phyloP scores from a whole-genome alignment of 1,140 invertebrate species.

The Drosophila micromelanica region DNA sequence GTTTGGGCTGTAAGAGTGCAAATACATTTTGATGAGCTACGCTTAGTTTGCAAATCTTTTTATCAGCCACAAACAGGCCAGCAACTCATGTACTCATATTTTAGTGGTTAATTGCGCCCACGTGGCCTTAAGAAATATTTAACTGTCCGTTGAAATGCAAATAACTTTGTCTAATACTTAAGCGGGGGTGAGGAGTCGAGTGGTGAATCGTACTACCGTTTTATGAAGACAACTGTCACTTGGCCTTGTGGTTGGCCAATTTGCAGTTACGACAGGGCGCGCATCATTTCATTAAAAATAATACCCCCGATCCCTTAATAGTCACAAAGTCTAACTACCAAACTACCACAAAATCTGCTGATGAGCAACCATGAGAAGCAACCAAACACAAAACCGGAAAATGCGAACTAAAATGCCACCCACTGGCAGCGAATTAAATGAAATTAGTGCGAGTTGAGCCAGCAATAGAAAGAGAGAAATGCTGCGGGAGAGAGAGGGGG shows the following conservation, averaged over 20 bases:
- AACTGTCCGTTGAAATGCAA: conserved; percentile 58
- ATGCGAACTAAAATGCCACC: conserved; percentile 25
- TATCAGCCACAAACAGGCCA: conserved; percentile 56
- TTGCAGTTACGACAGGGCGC: conserved; percentile 65
- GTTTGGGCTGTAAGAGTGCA: conserved; percentile 15
- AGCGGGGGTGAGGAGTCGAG: neutral
- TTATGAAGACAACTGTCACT: conserved; percentile 32
- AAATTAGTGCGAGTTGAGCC: conserved; percentile 60
- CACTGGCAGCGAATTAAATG: conserved; percentile 67
- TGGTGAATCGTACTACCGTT: neutral
- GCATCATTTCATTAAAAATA: conserved; percentile 72
- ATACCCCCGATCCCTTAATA: conserved; percentile 40
- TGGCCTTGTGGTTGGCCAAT: conserved; percentile 51
- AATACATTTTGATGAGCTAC: conserved; percentile 46
- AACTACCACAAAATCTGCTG: conserved; percentile 13
- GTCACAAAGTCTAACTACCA: conserved; percentile 54
- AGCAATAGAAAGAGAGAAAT: neutral
- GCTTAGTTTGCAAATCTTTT: conserved; percentile 61
- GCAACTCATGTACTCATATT: conserved; percentile 24
- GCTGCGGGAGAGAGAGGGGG: neutral
- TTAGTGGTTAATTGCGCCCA: conserved; percentile 64
- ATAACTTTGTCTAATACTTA: conserved; percentile 31
- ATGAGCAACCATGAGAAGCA: neutral
- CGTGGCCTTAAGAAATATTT: conserved; percentile 64
- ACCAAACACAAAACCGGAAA: neutral